Conservation (phyloP, 2,888 invertebrate genomes). For the Horisme vitalbata region DNA sequence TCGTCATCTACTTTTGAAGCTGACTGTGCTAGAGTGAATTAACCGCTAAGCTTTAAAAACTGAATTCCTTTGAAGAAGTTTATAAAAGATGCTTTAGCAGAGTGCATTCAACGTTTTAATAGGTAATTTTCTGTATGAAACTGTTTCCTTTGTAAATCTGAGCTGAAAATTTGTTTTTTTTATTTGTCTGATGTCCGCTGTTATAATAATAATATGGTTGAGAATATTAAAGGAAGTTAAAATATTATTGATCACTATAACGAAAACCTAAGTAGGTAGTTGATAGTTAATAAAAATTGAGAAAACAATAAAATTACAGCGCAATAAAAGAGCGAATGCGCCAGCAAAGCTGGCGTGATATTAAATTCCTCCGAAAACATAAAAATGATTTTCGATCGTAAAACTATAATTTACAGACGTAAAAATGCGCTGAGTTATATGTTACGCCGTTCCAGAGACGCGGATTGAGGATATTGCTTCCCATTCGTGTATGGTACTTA, state of each 20-base stretch:
- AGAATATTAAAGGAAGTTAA: conserved; percentile 47
- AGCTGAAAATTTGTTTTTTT: conserved; percentile 12
- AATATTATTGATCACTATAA: conserved; percentile 59
- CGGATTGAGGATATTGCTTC: conserved; percentile 45
- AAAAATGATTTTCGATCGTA: conserved; percentile 83
- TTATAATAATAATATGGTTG: conserved; percentile 29
- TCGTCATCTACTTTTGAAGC: too few species aligned
- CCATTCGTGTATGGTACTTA: conserved; percentile 29
- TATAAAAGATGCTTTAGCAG: conserved; percentile 50
- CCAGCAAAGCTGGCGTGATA: conserved; percentile 79
- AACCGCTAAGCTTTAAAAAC: conserved; percentile 63
- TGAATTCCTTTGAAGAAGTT: conserved; percentile 66
- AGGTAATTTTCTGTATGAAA: conserved; percentile 53
- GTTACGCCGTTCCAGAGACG: conserved; percentile 57
- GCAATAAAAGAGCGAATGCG: conserved; percentile 80
- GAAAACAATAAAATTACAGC: conserved; percentile 83
- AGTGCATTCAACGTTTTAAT: conserved; percentile 57
- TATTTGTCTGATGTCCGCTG: conserved; percentile 2
- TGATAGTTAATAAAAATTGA: conserved; percentile 83
- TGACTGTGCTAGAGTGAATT: conserved; percentile 70
- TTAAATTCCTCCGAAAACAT: conserved; percentile 82
- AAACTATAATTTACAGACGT: conserved; percentile 84
- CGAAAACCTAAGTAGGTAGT: conserved; percentile 68
- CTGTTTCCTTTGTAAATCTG: conserved; percentile 50
- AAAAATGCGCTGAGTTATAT: conserved; percentile 80